These are phyloP conservation scores for Drosophila lacicola DNA, from an alignment of 2,888 invertebrate species.

Conservation along the genomic window DNA sequence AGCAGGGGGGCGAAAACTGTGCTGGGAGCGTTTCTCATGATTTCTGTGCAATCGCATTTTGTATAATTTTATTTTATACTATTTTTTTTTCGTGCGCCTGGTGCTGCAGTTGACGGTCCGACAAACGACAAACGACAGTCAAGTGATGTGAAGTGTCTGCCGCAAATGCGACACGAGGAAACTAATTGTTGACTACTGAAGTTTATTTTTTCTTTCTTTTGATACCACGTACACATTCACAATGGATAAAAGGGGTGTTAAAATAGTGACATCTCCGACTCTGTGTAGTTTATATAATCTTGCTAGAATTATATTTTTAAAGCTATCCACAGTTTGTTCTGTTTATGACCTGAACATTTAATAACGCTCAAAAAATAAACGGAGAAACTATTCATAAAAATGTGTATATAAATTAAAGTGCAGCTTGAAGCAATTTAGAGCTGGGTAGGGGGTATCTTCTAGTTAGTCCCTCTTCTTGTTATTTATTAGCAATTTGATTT, in stretches of 20 bases:
- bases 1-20: constrained; percentile 43
- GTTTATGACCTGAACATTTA: too few relatives aligned
- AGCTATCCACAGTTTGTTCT: too few relatives aligned
- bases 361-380: too few relatives aligned
- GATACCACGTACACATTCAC: not conserved
- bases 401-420: not conserved
- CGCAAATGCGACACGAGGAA: constrained; percentile 64
- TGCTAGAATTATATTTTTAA: too few relatives aligned
- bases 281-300: too few relatives aligned
- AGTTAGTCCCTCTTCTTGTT: not conserved
- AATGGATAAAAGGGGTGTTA: too few relatives aligned
- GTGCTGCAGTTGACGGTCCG: constrained; percentile 45
- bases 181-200: constrained; percentile 67
- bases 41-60: constrained; percentile 61
- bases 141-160: constrained; percentile 65
- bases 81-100: constrained; percentile 22
- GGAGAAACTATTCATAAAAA: too few relatives aligned
- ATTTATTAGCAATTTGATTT: not conserved
- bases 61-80: constrained; percentile 50
- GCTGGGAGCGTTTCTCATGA: constrained; percentile 63
- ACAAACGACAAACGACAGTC: constrained; percentile 55
- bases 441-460: not conserved
- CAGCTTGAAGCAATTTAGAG: not conserved
- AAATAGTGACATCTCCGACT: too few relatives aligned
- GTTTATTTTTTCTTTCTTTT: constrained; percentile 2